Evolutionary conservation across 2,113 vertebrate genomes (phyloP).

Genomic region (Macrotus californicus): DNA sequence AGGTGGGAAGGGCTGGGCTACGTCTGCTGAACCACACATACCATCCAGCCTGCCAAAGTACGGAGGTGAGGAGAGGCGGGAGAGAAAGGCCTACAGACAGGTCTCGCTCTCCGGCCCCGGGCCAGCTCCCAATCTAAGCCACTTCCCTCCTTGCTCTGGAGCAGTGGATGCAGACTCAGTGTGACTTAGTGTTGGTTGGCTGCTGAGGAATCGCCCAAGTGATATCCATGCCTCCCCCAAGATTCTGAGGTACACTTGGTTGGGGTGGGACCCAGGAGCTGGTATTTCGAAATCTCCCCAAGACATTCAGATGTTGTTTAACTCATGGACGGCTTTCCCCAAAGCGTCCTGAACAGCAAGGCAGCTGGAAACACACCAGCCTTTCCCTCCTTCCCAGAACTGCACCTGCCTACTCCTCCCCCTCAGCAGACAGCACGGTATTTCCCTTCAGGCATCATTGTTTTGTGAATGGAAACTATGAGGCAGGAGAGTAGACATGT

Average conservation of each 20-base stretch:
- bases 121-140: background rate
- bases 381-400: background rate
- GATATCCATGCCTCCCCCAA: background rate
- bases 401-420: background rate
- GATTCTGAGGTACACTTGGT: background rate
- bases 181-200: background rate
- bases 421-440: background rate
- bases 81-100: fast-evolving
- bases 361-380: background rate
- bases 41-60: background rate
- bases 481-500: background rate
- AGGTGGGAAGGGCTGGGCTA: background rate
- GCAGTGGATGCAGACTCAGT: background rate
- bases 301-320: background rate
- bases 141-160: background rate
- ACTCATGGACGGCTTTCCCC: background rate
- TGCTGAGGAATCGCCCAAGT: background rate
- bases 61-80: too few relatives aligned
- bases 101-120: background rate
- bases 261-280: background rate
- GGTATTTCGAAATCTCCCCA: background rate
- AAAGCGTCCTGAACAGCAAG: background rate
- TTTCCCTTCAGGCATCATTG: background rate
- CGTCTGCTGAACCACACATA: background rate
- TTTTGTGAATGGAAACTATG: background rate